Conservation (phyloP, 2,888 invertebrate genomes). For the Acheta domesticus region DNA sequence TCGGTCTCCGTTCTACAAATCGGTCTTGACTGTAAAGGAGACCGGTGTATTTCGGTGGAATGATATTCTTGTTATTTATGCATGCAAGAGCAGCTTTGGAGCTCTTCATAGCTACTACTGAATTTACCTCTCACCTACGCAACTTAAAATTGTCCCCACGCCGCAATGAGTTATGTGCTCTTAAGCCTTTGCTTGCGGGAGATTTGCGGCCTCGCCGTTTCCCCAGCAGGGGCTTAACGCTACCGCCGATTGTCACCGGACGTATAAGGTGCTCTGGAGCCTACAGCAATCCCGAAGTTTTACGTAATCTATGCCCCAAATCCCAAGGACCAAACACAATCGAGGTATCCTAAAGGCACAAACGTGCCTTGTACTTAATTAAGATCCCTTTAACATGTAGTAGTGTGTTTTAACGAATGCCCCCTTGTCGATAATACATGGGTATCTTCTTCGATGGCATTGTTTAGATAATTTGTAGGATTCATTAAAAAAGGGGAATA, state of each 20-base stretch:
- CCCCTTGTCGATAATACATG: too few species aligned
- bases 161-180: conserved; percentile 29
- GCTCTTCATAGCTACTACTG: conserved; percentile 9
- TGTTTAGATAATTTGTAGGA: too few species aligned
- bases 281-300: conserved; percentile 24
- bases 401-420: conserved; percentile 24
- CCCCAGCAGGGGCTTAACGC: conserved; percentile 25
- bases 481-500: too few species aligned
- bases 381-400: conserved; percentile 11
- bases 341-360: background rate
- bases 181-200: conserved; percentile 27
- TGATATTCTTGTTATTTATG: conserved; percentile 11
- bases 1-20: too few species aligned
- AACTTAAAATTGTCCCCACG: background rate
- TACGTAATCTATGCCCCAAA: conserved; percentile 26
- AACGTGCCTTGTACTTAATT: conserved; percentile 25
- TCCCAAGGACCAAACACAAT: conserved; percentile 12
- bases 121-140: conserved; percentile 10
- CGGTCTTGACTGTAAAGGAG: too few species aligned
- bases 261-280: conserved; percentile 21
- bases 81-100: conserved; percentile 10
- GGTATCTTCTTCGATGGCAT: too few species aligned
- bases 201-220: conserved; percentile 26
- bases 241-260: conserved; percentile 28
- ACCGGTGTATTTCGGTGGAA: background rate